Evolutionary conservation across 2,113 vertebrate genomes (phyloP).

Genomic region (Embiotoca jacksoni): DNA sequence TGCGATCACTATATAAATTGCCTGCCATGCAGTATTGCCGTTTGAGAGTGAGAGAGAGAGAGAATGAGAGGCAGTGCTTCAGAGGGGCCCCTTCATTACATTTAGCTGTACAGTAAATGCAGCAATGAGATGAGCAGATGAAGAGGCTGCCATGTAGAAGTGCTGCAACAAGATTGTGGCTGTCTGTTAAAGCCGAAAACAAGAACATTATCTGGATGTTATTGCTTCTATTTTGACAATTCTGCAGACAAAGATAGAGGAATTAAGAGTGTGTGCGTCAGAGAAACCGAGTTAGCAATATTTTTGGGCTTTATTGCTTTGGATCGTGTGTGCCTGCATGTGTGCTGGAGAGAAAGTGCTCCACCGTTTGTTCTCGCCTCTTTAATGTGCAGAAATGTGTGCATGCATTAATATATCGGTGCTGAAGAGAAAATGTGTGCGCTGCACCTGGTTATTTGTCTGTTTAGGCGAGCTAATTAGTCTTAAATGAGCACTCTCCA

Average conservation of each 20-base stretch:
- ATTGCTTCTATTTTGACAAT: slow-evolving; percentile 33
- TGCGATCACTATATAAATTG: not conserved
- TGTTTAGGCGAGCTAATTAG: slow-evolving; percentile 65
- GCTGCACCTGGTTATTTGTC: slow-evolving; percentile 65
- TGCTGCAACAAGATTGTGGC: not conserved
- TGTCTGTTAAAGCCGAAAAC: slow-evolving; percentile 11
- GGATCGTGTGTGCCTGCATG: not conserved
- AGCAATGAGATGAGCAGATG: slow-evolving; percentile 11
- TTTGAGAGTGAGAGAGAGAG: not conserved
- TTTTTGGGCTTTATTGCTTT: slow-evolving; percentile 18
- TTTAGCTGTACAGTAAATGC: slow-evolving; percentile 10
- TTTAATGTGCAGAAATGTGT: not conserved
- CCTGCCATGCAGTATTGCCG: not conserved
- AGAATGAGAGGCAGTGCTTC: not conserved
- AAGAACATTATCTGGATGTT: slow-evolving; percentile 3
- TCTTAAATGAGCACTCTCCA: slow-evolving; percentile 72
- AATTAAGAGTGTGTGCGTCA: not conserved
- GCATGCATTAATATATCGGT: slow-evolving; percentile 7
- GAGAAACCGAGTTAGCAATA: slow-evolving; percentile 1
- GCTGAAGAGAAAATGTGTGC: slow-evolving; percentile 11
- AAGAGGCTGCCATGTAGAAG: slow-evolving; percentile 19
- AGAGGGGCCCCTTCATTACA: slow-evolving; percentile 29
- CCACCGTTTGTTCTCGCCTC: not conserved
- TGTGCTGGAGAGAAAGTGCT: not conserved
- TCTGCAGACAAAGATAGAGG: not conserved